Conservation (phyloP, 2,888 invertebrate genomes). For the Idaea straminata region DNA sequence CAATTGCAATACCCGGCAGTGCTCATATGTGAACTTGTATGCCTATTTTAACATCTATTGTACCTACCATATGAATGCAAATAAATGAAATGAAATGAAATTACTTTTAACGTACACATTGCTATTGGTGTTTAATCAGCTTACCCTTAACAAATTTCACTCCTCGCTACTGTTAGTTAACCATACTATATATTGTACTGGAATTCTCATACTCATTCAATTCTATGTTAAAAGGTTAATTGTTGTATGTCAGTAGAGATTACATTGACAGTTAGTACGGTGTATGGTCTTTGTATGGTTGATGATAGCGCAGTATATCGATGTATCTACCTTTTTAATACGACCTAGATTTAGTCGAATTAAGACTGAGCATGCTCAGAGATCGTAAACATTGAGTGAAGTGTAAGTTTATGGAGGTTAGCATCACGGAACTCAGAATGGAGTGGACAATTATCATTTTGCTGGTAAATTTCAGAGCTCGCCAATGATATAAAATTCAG, state of each 20-base stretch:
- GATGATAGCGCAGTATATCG: not conserved
- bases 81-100: no score
- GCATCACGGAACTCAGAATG: not conserved
- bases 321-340: not conserved
- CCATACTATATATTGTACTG: not conserved
- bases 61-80: no score
- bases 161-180: no score
- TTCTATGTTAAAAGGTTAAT: not conserved
- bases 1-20: no score
- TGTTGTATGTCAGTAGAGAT: not conserved
- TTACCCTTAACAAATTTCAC: no score
- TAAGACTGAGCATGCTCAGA: not conserved
- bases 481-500: no score
- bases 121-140: no score
- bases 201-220: not conserved
- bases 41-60: no score
- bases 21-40: no score
- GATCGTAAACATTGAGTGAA: slow-evolving; percentile 1
- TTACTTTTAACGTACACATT: no score
- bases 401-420: not conserved
- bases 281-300: not conserved
- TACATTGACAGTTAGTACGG: not conserved
- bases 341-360: not conserved
- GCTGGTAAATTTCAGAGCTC: no score
- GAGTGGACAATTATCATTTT: no score